A percentile compares a stretch with the other conserved stretches of the same genome.
These are phyloP conservation scores for Antennarius striatus DNA, from an alignment of 2,113 vertebrate species.

Conservation along the genomic window DNA sequence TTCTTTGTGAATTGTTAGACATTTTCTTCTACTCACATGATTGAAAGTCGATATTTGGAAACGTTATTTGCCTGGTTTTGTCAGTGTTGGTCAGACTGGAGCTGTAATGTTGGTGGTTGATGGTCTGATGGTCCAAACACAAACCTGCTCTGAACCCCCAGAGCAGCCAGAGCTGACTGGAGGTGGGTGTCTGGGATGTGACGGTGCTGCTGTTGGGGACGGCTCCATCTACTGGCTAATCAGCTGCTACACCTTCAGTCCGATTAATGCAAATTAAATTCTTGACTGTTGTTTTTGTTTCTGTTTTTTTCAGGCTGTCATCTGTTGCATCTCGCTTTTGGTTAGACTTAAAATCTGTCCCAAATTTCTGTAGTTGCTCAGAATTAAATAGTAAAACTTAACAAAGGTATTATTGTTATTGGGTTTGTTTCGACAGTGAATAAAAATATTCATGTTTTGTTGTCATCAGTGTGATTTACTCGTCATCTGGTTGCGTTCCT, in stretches of 20 bases:
- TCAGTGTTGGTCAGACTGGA: conserved; percentile 16
- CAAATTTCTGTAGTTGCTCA: conserved; percentile 10
- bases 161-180: conserved; percentile 27
- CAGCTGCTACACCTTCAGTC: conserved; percentile 50
- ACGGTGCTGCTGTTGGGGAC: conserved; percentile 48
- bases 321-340: not conserved
- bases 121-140: conserved; percentile 8
- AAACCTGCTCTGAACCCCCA: conserved; percentile 19
- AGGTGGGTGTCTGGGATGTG: conserved; percentile 9
- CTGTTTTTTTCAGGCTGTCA: conserved; percentile 24
- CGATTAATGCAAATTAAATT: conserved; percentile 58
- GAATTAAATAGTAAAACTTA: conserved; percentile 16
- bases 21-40: too few species aligned
- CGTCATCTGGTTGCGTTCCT: conserved; percentile 41
- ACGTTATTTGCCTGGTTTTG: not conserved
- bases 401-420: conserved; percentile 1
- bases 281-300: conserved; percentile 13
- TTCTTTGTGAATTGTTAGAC: too few species aligned
- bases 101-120: not conserved
- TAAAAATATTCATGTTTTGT: conserved; percentile 23
- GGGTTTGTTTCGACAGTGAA: conserved; percentile 20
- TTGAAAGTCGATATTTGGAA: not conserved
- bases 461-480: conserved; percentile 1
- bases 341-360: conserved; percentile 27
- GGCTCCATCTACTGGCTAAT: conserved; percentile 83